Evolutionary conservation across 2,797 vertebrate species (phyloP).

Genomic region (Gymnocypris eckloni): DNA sequence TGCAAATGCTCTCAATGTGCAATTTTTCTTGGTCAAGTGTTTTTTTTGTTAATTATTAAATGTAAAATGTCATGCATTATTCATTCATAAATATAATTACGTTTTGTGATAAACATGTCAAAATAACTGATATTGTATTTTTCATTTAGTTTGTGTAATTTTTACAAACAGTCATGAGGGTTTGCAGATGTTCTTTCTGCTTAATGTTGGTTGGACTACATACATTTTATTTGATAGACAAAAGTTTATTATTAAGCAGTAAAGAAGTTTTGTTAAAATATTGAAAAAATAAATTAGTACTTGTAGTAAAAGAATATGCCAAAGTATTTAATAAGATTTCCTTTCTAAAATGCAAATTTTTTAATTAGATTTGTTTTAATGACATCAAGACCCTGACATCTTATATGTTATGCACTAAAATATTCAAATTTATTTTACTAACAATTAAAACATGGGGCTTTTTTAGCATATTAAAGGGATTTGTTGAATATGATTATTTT

Average conservation of each 20-base stretch:
- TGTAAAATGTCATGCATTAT: neutral
- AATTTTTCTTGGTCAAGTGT: neutral
- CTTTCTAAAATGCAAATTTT: neutral
- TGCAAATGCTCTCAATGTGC: too few species aligned
- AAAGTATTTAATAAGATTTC: neutral
- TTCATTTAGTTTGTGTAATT: neutral
- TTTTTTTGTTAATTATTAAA: neutral
- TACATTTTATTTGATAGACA: neutral
- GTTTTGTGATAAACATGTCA: neutral
- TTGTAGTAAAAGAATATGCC: neutral
- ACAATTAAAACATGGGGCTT: neutral
- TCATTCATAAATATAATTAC: neutral
- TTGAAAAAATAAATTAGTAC: neutral
- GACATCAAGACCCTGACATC: neutral
- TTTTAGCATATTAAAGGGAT: neutral
- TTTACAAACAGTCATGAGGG: neutral
- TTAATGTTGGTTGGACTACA: neutral
- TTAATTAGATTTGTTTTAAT: neutral
- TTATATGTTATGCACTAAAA: neutral
- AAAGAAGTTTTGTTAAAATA: neutral
- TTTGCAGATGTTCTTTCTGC: neutral
- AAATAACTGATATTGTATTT: neutral
- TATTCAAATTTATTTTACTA: neutral
- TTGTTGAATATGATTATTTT: constrained; percentile 1
- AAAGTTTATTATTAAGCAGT: neutral